Base-by-base conservation (phyloP, 2,888 invertebrate species). In the Minunthozetes semirufus region DNA sequence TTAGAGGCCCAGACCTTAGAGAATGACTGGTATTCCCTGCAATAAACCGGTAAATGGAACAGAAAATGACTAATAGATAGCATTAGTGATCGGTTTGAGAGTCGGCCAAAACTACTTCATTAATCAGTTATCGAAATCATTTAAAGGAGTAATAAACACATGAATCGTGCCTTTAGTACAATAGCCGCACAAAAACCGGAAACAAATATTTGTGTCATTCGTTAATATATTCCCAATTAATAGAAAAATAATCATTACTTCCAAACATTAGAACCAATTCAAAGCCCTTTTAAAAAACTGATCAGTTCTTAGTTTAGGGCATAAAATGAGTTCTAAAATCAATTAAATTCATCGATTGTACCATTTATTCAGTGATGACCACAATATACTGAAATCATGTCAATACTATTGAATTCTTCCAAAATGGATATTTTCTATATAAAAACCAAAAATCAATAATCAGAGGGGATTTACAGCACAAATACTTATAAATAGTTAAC, bases 201-300 rank as follows among this genome's bases (percentile, higher is more conserved):
- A 56, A 63, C 63, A 29, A 59, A 63, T 63, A 33, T 56, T 56
- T 56, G 25, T 56, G 56, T 56, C 56, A 56, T 19, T 56, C 25
- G 11, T 19, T 22, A 19, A 22, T 22, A 56, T 25, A 56, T 4
- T 56, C 3, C 13, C 5, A 17, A 48, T 5, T 13, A 48, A 48
- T 48, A 5, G 48, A 48, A 17, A 48, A n/a, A n/a, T 13, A 48
- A 48, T 15, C 5, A 48, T 48, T 48, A 33, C 9, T 9, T 4
- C 33, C 4, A 33, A 48, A 48, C n/a, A 48, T 13, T 13, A 48
- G 13, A 9, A 48, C 48, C 5, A 48, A 48, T 48, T 48, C 5
- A 48, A 17, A 13, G 13, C 48, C 48, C 15, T 48, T 48, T 48
- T n/a, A 48, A 48, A 13, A 42, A 42, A 42, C 42, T 48, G 3